Evolutionary conservation across 1,140 invertebrate species (phyloP).

Genomic region (Akabosia matsudoensis): DNA sequence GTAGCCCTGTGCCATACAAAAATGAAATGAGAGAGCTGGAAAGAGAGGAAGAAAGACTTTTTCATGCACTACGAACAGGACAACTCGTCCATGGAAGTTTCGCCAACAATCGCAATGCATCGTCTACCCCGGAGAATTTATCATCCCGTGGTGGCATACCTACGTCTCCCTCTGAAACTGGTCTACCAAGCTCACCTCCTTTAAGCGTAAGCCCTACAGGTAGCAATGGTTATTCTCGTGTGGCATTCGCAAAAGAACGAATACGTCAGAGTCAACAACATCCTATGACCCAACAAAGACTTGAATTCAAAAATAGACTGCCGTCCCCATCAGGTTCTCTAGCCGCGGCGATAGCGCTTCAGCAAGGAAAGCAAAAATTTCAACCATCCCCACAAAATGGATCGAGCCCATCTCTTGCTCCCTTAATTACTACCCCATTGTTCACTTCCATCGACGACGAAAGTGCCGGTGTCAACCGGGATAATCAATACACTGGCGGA

Average conservation of each 20-base stretch:
- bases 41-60: slow-evolving; percentile 71
- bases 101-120: not conserved
- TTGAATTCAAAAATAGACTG: slow-evolving; percentile 57
- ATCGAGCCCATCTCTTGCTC: not conserved
- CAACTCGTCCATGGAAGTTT: slow-evolving; percentile 24
- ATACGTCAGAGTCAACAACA: slow-evolving; percentile 60
- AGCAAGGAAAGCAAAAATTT: slow-evolving; percentile 45
- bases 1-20: not conserved
- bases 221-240: slow-evolving; percentile 16
- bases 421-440: not conserved
- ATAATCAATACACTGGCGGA: not conserved
- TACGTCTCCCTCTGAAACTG: not conserved
- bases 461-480: not conserved
- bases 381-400: slow-evolving; percentile 26
- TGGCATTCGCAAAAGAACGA: slow-evolving; percentile 56
- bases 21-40: slow-evolving; percentile 62
- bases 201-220: slow-evolving; percentile 16
- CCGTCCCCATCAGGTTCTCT: slow-evolving; percentile 42
- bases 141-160: not conserved
- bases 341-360: slow-evolving; percentile 44
- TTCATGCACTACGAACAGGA: slow-evolving; percentile 73
- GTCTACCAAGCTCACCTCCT: slow-evolving; percentile 5
- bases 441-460: slow-evolving; percentile 8
- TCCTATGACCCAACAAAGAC: slow-evolving; percentile 55
- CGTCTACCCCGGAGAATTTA: not conserved